Conservation (phyloP, 2,113 vertebrate genomes). For the Cephalopholis sonnerati region DNA sequence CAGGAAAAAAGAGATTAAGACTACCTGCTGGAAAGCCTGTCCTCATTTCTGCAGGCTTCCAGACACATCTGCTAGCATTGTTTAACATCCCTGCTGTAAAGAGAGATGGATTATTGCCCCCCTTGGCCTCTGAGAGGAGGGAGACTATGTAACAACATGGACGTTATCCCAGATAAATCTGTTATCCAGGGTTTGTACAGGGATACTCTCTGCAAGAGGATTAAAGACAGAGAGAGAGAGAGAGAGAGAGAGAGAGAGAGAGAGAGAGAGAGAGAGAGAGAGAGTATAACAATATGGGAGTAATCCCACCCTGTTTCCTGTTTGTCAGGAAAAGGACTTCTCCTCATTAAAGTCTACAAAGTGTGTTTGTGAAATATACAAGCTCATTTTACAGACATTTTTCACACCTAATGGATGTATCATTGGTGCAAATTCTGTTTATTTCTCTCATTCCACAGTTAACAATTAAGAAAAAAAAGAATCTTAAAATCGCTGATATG, state of each 20-base stretch:
- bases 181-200: slow-evolving; percentile 71
- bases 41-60: slow-evolving; percentile 72
- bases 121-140: slow-evolving; percentile 55
- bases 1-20: slow-evolving; percentile 63
- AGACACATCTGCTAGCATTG: slow-evolving; percentile 79
- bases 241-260: slow-evolving; percentile 53
- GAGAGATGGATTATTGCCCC: slow-evolving; percentile 73
- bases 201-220: slow-evolving; percentile 72
- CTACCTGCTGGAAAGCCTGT: slow-evolving; percentile 79
- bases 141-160: slow-evolving; percentile 63
- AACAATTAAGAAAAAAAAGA: slow-evolving; percentile 31
- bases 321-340: slow-evolving; percentile 15
- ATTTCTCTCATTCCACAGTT: neutral
- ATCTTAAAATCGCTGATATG: slow-evolving; percentile 27
- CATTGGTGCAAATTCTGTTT: neutral
- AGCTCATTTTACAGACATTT: neutral
- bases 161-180: slow-evolving; percentile 82
- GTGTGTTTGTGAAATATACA: slow-evolving; percentile 22
- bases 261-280: slow-evolving; percentile 47
- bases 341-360: neutral
- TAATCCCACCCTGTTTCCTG: slow-evolving; percentile 69
- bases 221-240: slow-evolving; percentile 67
- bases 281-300: slow-evolving; percentile 65
- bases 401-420: slow-evolving; percentile 9
- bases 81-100: slow-evolving; percentile 70